These are phyloP conservation scores for Callopanchax toddi DNA, from an alignment of 2,113 vertebrate genomes.

Conservation along the genomic window DNA sequence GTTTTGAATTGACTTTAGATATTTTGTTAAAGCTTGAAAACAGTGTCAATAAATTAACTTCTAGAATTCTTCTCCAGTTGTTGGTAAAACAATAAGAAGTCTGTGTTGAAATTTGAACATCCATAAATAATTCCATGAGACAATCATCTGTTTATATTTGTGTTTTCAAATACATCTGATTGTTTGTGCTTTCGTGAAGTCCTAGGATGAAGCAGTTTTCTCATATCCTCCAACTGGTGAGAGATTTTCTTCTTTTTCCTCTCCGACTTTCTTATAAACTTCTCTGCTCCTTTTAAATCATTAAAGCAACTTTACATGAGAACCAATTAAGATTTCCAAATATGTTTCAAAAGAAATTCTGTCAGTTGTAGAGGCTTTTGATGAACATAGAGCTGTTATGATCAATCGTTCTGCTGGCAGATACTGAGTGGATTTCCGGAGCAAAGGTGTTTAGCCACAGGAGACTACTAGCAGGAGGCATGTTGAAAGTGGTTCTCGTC, in stretches of 20 bases:
- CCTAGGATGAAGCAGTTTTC: constrained; percentile 17
- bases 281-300: neutral
- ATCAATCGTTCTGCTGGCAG: constrained; percentile 30
- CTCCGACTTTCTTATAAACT: neutral
- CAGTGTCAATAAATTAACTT: no score
- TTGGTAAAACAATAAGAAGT: no score
- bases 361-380: constrained; percentile 14
- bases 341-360: constrained; percentile 12
- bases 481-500: constrained; percentile 11
- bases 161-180: neutral
- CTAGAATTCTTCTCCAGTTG: no score
- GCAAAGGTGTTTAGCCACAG: constrained; percentile 32
- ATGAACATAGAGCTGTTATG: constrained; percentile 8
- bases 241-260: constrained; percentile 8
- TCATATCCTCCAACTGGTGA: neutral
- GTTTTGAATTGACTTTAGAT: no score
- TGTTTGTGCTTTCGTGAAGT: no score
- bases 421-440: constrained; percentile 35
- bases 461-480: constrained; percentile 35
- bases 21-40: no score
- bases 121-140: no score
- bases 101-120: no score
- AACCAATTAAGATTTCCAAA: constrained; percentile 11
- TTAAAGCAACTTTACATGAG: neutral
- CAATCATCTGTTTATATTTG: neutral